Conservation (phyloP, 2,113 vertebrate species). For the Porphyrio hochstetteri region DNA sequence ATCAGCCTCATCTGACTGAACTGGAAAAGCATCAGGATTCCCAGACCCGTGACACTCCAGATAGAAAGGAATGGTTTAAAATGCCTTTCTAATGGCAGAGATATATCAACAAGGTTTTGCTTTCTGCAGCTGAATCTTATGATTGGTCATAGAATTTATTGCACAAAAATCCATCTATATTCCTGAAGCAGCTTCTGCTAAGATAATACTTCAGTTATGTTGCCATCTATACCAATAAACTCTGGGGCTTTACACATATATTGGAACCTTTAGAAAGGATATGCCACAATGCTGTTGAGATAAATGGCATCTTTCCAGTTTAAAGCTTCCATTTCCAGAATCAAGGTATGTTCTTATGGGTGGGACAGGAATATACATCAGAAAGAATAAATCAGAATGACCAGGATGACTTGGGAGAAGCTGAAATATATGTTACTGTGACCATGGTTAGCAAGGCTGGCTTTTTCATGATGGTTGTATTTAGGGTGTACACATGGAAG, state of each 20-base stretch:
- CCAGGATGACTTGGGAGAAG: neutral
- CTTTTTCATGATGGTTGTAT: neutral
- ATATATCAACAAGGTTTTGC: constrained; percentile 1
- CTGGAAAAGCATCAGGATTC: neutral
- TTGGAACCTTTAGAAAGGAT: neutral
- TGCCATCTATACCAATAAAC: constrained; percentile 44
- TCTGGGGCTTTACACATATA: neutral
- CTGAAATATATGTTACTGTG: neutral
- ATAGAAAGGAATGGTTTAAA: neutral
- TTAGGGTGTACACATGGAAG: neutral
- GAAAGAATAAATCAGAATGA: neutral
- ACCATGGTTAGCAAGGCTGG: neutral
- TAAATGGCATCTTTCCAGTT: neutral
- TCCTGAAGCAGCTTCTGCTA: constrained; percentile 8
- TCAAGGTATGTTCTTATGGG: neutral
- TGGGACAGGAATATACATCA: neutral
- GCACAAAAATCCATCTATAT: neutral
- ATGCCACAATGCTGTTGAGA: neutral
- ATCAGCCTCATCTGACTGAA: neutral
- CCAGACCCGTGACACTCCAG: neutral
- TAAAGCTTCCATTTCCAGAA: neutral
- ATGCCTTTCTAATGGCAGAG: neutral
- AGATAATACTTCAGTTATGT: constrained; percentile 32
- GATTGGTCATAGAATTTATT: constrained; percentile 5
- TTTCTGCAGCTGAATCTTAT: neutral